A percentile compares a stretch with the other conserved stretches of the same genome.
phyloP scores from a whole-genome alignment of 2,888 invertebrate species.

The Drosophila mimetica region DNA sequence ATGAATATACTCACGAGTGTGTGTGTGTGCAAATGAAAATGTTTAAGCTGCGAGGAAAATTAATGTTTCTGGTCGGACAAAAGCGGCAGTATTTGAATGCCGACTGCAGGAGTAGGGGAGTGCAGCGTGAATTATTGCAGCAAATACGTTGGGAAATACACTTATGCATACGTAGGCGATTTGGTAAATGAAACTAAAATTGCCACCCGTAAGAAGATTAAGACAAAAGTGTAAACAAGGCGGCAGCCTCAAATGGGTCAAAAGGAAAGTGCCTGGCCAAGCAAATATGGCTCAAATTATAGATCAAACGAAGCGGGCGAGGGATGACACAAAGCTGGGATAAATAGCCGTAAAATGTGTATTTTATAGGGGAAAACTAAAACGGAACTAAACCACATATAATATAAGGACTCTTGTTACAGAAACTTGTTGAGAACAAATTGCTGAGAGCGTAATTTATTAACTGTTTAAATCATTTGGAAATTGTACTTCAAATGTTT shows the following conservation, averaged over 20 bases:
- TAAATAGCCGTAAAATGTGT: conserved; percentile 1
- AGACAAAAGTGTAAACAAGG: conserved; percentile 23
- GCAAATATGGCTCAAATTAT: conserved; percentile 10
- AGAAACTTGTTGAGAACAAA: not conserved
- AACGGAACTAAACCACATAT: not conserved
- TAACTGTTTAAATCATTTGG: not conserved
- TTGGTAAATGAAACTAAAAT: conserved; percentile 28
- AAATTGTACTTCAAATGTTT: too few relatives aligned
- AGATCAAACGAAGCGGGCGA: not conserved
- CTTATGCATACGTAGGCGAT: not conserved
- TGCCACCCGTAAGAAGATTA: conserved; percentile 13
- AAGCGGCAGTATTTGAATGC: conserved; percentile 8
- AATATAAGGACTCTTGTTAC: not conserved
- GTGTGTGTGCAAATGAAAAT: conserved; percentile 44
- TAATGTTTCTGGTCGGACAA: conserved; percentile 40
- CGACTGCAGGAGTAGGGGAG: not conserved
- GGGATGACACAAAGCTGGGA: not conserved
- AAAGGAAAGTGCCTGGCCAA: conserved; percentile 10
- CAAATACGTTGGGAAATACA: conserved; percentile 8
- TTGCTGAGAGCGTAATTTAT: not conserved
- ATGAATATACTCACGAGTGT: conserved; percentile 23
- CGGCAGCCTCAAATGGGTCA: conserved; percentile 16
- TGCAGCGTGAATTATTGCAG: conserved; percentile 23
- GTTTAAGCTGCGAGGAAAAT: conserved; percentile 45
- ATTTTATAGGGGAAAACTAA: not conserved